A percentile compares a stretch with the other conserved stretches of the same genome.
phyloP scores from a whole-genome alignment of 2,888 invertebrate genomes.

The Brachyopa scutellaris region DNA sequence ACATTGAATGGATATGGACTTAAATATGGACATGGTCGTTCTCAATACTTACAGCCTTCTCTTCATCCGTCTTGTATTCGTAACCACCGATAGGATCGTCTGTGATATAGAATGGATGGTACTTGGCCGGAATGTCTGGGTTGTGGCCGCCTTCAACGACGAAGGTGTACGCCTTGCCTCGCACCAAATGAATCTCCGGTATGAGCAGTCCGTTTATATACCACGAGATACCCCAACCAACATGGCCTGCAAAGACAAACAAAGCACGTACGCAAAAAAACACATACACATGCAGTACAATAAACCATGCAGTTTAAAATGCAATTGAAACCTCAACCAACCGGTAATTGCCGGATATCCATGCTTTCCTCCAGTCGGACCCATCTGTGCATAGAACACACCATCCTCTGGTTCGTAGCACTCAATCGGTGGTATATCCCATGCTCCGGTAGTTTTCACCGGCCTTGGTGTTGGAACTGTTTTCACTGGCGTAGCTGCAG shows the following conservation, averaged over 20 bases:
- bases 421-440: constrained; percentile 94
- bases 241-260: constrained; percentile 86
- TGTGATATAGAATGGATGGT: constrained; percentile 96
- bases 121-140: constrained; percentile 89
- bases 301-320: constrained; percentile 25
- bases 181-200: constrained; percentile 94
- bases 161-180: constrained; percentile 93
- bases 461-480: constrained; percentile 85
- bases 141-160: constrained; percentile 93
- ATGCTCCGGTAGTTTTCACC: constrained; percentile 85
- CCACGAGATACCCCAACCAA: constrained; percentile 97
- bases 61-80: constrained; percentile 90
- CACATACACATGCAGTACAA: constrained; percentile 29
- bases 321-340: constrained; percentile 77
- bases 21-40: no score
- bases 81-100: constrained; percentile 96
- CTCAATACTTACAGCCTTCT: constrained; percentile 86
- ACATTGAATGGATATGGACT: no score
- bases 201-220: constrained; percentile 96
- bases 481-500: constrained; percentile 74
- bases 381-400: constrained; percentile 96
- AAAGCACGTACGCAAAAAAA: constrained; percentile 33
- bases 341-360: constrained; percentile 95
- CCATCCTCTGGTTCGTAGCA: constrained; percentile 95
- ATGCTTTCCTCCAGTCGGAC: constrained; percentile 94